Base-by-base conservation (phyloP, 2,113 vertebrate genomes). In the Numenius arquata region DNA sequence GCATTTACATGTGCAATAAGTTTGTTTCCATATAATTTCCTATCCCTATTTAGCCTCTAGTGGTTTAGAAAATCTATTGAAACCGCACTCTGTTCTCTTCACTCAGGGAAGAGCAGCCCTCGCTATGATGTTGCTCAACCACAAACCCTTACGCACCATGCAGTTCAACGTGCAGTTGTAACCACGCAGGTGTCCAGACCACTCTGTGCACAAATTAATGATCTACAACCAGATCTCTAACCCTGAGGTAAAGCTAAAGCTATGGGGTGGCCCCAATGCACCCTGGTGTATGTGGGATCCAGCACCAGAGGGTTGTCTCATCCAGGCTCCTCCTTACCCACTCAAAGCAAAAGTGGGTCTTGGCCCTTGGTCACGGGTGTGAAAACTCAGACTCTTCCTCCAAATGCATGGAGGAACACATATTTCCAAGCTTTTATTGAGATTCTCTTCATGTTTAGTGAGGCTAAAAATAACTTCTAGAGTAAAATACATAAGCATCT, bases 111-210 rank as follows among this genome's bases (percentile, higher is more conserved):
- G 5, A 41, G 4, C 5, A 55, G 4, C 17, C 8, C 11, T 78
- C 0, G 0, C 20, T 61, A 2, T 17, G 29, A 29, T 8, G 2
- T 23, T 66, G 26, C 8, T 78, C 38, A 78, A 8, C 18, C 16
- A 63, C 32, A 87, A 77, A 11, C 4, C 15, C 22, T n/a, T 27
- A 58, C 9, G 16, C 56, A 50, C 23, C 14, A 27, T 15, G 21
- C 14, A 89, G 7, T 36, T 48, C 47, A 41, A 55, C 18, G 12
- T 2, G 4, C 17, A 55, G 25, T 45, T 48, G 25, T 80, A 89
- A 77, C 21, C 12, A 43, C 25, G 25, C 8, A 59, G 34, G 14
- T n/a, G 12, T 38, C 5, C 40, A 43, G 65, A 48, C 34, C 34
- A 65, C 11, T 11, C 23, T 50, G 15, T 0, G 0, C 26, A 58